Evolutionary conservation across 2,888 invertebrate genomes (phyloP), one percentile per base, ranked within the genome.

Genomic region (Periphyllus acericola): DNA sequence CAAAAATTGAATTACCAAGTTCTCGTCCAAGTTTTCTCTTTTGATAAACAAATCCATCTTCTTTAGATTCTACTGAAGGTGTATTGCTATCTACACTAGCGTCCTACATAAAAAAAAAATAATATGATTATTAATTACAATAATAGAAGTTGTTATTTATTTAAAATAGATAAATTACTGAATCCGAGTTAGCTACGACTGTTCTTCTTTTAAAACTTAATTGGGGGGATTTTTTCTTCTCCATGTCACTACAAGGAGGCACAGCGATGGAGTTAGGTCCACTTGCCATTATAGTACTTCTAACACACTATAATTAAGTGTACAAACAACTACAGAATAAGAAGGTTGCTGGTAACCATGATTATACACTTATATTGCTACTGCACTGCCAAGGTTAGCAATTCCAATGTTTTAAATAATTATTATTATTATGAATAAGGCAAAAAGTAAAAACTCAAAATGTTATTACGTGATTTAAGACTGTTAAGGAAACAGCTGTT

Each of bases 31-130:
- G 81, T 80, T 81, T 87, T 34, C 87, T 72, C 66, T 87, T 87
- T 32, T 87, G 81, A 66, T 87, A 87, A 9, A n/a, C n/a, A 66
- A 87, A 74, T n/a, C 87, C 66, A 14, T 91, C 91, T 88, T 90
- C 90, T 86, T 90, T 91, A 5, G 92, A 93, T 87, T 93, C 93
- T n/a, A 92, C 93, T 90, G 93, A 93, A 82, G 93, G 91, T 90
- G 92, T 93, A 90, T 93, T 92, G 55, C 93, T 93, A 89, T 93
- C 93, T 25, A 91, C 92, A 90, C 93, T 93, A 66, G 92, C 92
- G 90, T 93, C 93, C 91, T 91, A 82, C 32, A 88, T n/a, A 83
- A 88, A 17, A 32, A 66, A 21, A 40, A 34, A 66, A 6, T 17
- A 46, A 14, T 11, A 11, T n/a, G n/a, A n/a, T 46, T 46, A 46